A percentile compares a stretch with the other conserved stretches of the same genome.
phyloP scores from a whole-genome alignment of 2,888 invertebrate species.

The Ornithoptera alexandrae region DNA sequence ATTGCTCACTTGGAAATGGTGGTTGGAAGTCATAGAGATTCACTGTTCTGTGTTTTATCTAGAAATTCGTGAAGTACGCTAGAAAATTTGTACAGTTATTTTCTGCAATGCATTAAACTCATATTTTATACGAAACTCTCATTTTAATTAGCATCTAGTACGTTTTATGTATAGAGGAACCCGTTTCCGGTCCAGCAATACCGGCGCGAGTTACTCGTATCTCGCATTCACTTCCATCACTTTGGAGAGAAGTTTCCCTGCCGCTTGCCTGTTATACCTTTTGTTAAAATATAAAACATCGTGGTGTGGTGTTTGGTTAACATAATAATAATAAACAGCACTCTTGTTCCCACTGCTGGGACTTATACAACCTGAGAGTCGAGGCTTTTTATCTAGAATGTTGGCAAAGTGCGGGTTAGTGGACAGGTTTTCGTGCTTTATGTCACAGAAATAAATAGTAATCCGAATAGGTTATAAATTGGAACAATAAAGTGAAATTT shows the following conservation, averaged over 20 bases:
- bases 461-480: not conserved
- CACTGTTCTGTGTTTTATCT: too few species aligned
- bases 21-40: too few species aligned
- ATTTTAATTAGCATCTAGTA: conserved; percentile 9
- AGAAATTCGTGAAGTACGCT: not conserved
- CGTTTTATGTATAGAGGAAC: not conserved
- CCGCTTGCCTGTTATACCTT: not conserved
- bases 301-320: not conserved
- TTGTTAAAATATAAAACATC: not conserved
- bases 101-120: not conserved
- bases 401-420: too few species aligned
- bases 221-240: not conserved
- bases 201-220: not conserved
- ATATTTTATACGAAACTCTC: not conserved
- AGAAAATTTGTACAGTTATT: not conserved
- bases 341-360: too few species aligned
- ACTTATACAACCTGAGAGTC: too few species aligned
- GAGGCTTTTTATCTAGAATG: too few species aligned
- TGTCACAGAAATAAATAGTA: not conserved
- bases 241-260: not conserved
- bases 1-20: too few species aligned
- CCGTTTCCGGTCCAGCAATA: conserved; percentile 1
- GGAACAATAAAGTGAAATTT: not conserved
- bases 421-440: not conserved
- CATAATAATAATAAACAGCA: not conserved